Evolutionary conservation across 2,888 invertebrate genomes (phyloP), one percentile per base, ranked within the genome.

Genomic region (Heliothis peltigera): DNA sequence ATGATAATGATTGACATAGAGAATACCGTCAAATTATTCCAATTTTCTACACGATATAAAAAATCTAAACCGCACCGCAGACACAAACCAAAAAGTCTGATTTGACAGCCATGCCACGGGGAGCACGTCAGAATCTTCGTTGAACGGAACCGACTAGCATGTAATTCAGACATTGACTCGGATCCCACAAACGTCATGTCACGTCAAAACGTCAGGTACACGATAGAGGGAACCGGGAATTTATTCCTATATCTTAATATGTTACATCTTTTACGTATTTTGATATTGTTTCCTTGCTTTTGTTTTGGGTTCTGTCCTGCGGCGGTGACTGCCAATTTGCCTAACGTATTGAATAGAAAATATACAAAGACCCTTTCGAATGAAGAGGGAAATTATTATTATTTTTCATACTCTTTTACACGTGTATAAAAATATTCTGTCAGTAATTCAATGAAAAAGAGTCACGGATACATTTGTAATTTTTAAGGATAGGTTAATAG

Each of bases 161-260:
- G 88, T 91, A 84, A 87, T 87, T 84, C 83, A 85, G 85, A 85
- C 85, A 87, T 87, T 85, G 83, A 86, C 82, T 85, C 79, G 83
- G 64, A 79, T 80, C 75, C 83, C 81, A 70, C 86, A 85, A 80
- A 82, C 70, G 87, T 88, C 89, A 88, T 83, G 87, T 85, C 87
- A 87, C 80, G 88, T 89, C 91, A 87, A 86, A 87, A 85, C 79
- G 87, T 86, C 88, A 86, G 77, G 59, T 75, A 82, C 77, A 76
- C 77, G 77, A 82, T 77, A 79, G 73, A 58, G 66, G 75, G 21
- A 39, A 46, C 65, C n/a, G 54, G 25, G 22, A 43, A 25, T 60
- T 21, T 49, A 70, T 69, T 68, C 72, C 69, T 71, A 64, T 65
- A 73, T 73, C 59, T 60, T 62, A 58, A 65, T 67, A 69, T 76